Percentiles rank a stretch among this genome's conserved stretches.
Evolutionary conservation across 2,797 vertebrate species (phyloP).

Genomic region (Emydoidea blandingii): DNA sequence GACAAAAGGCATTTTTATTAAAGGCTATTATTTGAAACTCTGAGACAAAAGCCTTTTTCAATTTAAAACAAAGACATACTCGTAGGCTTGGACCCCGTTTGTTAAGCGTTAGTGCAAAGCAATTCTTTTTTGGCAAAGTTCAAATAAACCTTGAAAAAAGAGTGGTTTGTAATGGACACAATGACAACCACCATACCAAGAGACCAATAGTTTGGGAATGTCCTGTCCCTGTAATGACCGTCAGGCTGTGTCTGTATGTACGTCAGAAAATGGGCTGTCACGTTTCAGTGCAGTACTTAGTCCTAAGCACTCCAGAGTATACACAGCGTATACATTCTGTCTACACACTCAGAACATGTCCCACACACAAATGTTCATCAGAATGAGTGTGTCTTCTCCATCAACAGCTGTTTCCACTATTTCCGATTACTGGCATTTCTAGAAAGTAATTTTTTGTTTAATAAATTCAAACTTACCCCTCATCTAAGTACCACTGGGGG

Average conservation of each 20-base stretch:
- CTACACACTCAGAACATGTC: fast-evolving
- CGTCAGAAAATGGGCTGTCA: background rate
- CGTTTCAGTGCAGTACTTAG: background rate
- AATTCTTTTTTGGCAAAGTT: background rate
- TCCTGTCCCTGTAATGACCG: background rate
- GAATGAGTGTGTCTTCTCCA: background rate
- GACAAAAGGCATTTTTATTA: background rate
- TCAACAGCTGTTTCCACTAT: background rate
- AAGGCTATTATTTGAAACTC: background rate
- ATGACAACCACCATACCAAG: background rate
- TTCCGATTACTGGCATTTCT: background rate
- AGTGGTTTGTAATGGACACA: background rate
- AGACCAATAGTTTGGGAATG: background rate
- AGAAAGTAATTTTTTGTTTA: background rate
- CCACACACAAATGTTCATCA: background rate
- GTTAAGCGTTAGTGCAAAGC: background rate
- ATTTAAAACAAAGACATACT: background rate
- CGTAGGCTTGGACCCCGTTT: background rate
- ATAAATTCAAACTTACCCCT: background rate
- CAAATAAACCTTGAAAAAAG: background rate
- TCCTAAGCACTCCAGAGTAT: background rate
- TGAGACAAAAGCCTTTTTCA: background rate
- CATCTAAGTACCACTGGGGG: background rate
- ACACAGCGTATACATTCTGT: fast-evolving
- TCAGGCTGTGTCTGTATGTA: background rate